Evolutionary conservation across 2,797 vertebrate genomes (phyloP), one percentile per base, ranked within the genome.

Genomic region (Basileuterus tristriatus): DNA sequence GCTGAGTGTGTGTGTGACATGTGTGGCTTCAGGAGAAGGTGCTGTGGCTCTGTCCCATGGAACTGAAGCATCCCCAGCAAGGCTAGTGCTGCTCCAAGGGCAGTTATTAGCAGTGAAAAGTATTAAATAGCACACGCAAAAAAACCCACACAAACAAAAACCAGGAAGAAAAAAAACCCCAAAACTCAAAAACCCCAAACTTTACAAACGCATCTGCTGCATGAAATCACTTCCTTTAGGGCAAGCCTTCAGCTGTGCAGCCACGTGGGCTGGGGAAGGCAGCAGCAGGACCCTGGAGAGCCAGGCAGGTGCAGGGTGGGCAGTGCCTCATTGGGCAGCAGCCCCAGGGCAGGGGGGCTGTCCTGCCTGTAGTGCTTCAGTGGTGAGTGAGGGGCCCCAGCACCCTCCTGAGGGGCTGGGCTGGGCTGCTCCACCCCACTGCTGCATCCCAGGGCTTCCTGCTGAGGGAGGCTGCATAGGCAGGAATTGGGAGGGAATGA

Each of bases 1-100:
- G 37, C 44, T 20, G 29, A 5, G 11, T 0, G 10, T 6, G 15
- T 6, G 1, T 29, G 37, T 23, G 0, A 1, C 3, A 8, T 6
- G 16, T 34, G 39, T 23, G 34, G 43, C 27, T 56, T 46, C 20
- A 49, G 60, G 29, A 83, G 55, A 84, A 89, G 67, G 64, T 83
- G 85, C 56, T 64, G 64, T 22, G 41, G 29, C 64, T 46, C 49
- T 26, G 56, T 64, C 76, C 72, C 56, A 44, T 1, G 3, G 15
- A 72, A 20, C 22, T 39, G 55, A 69, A 76, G 53, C 65, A 75
- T 52, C 39, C 23, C 72, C 8, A 8, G 46, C 43, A 60, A 23
- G 43, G 53, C 58, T 52, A 41, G 41, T 16, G 36, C 83, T 29
- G 12, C 71, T 77, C 72, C 15, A 5, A 0, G 5, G 70, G 59